Base-by-base conservation (phyloP, 1,140 invertebrate genomes). In the Adoxophyes honmai region DNA sequence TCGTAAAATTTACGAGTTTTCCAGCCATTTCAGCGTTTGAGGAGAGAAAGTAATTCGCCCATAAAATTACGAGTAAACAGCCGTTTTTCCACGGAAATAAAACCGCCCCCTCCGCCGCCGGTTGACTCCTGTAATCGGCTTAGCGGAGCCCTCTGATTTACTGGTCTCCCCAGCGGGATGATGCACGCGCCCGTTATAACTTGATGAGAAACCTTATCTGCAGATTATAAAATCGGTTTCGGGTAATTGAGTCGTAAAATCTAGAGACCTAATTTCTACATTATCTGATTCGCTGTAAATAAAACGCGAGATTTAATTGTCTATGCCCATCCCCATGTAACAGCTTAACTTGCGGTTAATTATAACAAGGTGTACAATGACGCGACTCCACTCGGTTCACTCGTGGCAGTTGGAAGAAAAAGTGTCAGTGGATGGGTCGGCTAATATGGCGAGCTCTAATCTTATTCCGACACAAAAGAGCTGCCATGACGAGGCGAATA, bases 51-150 rank as follows among this genome's bases (percentile, higher is more conserved):
- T 81, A 84, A 83, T 81, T 84, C 70, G 73, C 66, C 68, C 75
- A 83, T 81, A 83, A 86, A 83, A 83, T 86, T 81, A 83, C 81
- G 73, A 75, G 75, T 78, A 85, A 84, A 84, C 81, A 86, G 81
- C 72, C 80, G 74, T 87, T 87, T 87, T 84, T 82, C 74, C 70
- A 70, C 62, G 70, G 78, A 76, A 80, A 84, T 87, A 84, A 85
- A 86, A 73, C 72, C 78, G 57, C 73, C 75, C 81, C 64, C 59
- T 59, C 66, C 70, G 70, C 57, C 64, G 70, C 57, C 64, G 69
- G 71, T 78, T 85, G 81, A 81, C 79, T 85, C 70, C 73, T 78
- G 75, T 88, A 86, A 85, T 85, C 85, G 78, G 85, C 78, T 86
- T 87, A 84, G 65, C 44, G 21, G 21, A 42, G 70, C 80, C 81